Base-by-base conservation (phyloP, 2,797 vertebrate genomes). In the Chelmon rostratus region DNA sequence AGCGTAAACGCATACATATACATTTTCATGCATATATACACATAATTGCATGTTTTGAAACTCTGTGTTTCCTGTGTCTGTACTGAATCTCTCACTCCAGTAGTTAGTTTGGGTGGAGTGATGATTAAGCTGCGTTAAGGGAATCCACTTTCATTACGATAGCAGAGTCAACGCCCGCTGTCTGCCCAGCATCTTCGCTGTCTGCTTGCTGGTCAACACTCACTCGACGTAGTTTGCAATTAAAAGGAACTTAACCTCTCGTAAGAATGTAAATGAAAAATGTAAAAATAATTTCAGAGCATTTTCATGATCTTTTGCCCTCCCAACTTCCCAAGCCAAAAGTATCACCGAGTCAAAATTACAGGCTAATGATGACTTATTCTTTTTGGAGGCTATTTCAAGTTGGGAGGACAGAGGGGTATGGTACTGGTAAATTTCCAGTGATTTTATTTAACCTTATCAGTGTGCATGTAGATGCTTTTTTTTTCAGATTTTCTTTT, bases 81-180 rank as follows among this genome's bases (percentile, higher is more conserved):
- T 11, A 12, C 46, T 47, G 13, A 56, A 49, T 71, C 38, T 82
- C 35, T 72, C 11, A 46, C 50, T 86, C 25, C 42, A n/a, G 69
- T 75, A 44, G 54, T 82, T 81, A 73, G 64, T 77, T 81, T 81
- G 85, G 84, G 83, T 84, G 85, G 87, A 79, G 88, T n/a, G 68
- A 71, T 74, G 72, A 86, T 84, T 79, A 71, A 78, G 68, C 68
- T 54, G 53, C 38, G 28, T 47, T 85, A 6, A 2, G 68, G 72
- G 82, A 86, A 78, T 89, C 73, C 13, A 53, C 58, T 78, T 84
- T 35, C 42, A 65, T 75, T 56, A 23, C 8, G 10, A 79, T 68
- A 54, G 76, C 11, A 6, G 23, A 59, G 74, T 82, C 68, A 50
- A 74, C 49, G n/a, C 76, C 83, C 12, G 3, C 69, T 23, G 23